phyloP scores from a whole-genome alignment of 2,888 invertebrate species.

The Frankliniella intonsa region DNA sequence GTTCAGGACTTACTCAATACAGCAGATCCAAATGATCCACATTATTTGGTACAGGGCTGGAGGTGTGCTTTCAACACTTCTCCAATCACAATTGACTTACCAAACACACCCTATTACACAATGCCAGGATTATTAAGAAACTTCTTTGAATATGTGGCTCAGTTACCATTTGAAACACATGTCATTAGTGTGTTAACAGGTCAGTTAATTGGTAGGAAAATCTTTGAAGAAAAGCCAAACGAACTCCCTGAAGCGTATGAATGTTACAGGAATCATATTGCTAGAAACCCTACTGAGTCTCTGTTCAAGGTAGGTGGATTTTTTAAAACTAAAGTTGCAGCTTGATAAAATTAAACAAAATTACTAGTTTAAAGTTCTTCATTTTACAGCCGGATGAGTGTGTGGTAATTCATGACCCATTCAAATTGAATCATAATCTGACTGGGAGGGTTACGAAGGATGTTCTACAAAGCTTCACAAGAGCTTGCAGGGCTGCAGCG shows the following conservation, averaged over 20 bases:
- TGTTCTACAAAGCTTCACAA: neutral
- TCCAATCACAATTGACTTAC: neutral
- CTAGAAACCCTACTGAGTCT: neutral
- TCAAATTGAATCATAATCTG: neutral
- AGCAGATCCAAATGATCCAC: neutral
- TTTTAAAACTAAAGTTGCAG: neutral
- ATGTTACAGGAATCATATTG: neutral
- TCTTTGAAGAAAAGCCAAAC: neutral
- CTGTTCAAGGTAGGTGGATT: neutral
- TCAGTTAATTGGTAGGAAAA: neutral
- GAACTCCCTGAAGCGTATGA: neutral
- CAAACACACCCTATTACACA: neutral
- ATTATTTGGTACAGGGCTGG: neutral
- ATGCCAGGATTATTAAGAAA: neutral
- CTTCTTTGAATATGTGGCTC: neutral
- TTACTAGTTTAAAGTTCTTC: neutral
- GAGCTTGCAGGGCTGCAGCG: neutral
- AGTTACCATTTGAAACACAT: neutral
- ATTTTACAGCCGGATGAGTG: neutral
- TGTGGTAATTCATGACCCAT: neutral
- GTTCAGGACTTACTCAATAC: neutral
- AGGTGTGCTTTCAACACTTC: neutral
- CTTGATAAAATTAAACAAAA: too few species aligned
- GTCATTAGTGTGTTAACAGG: neutral
- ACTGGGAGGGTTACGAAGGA: neutral